These are phyloP conservation scores for Papilio demoleus DNA, from an alignment of 2,888 invertebrate species.

Conservation along the genomic window DNA sequence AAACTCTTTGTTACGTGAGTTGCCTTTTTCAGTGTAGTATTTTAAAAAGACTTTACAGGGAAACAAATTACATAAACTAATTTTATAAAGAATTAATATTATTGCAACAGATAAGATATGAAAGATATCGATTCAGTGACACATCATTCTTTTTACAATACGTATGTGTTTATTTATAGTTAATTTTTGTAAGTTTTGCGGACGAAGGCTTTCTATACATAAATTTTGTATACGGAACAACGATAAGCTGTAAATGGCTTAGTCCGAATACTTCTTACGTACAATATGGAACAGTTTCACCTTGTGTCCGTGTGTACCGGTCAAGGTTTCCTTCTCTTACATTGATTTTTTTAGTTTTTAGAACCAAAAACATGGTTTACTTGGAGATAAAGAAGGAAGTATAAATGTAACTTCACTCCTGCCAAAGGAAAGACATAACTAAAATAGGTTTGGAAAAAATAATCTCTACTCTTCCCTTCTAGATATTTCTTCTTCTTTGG, in stretches of 20 bases:
- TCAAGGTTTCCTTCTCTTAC: not conserved
- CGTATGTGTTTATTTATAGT: not conserved
- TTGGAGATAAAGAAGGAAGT: not conserved
- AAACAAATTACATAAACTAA: not conserved
- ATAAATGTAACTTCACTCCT: too few relatives aligned
- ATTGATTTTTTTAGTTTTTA: not conserved
- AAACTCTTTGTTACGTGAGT: slow-evolving; percentile 13
- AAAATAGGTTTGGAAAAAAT: too few relatives aligned
- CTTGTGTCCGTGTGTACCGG: not conserved
- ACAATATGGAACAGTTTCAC: not conserved
- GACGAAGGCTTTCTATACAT: not conserved
- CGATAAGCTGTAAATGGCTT: slow-evolving; percentile 17
- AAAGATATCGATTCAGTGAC: not conserved
- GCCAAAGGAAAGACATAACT: too few relatives aligned
- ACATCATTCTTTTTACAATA: not conserved
- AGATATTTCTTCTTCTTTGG: too few relatives aligned
- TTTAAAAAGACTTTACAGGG: not conserved
- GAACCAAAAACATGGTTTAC: slow-evolving; percentile 17
- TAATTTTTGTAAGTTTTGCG: not conserved
- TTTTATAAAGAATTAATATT: too few relatives aligned
- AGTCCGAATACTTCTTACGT: slow-evolving; percentile 17
- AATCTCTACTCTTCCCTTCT: too few relatives aligned
- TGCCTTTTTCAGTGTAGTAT: not conserved
- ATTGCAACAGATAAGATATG: too few relatives aligned
- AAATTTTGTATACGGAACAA: not conserved